These are phyloP conservation scores for Drosophila athabasca DNA, from an alignment of 1,140 invertebrate species.

Conservation along the genomic window DNA sequence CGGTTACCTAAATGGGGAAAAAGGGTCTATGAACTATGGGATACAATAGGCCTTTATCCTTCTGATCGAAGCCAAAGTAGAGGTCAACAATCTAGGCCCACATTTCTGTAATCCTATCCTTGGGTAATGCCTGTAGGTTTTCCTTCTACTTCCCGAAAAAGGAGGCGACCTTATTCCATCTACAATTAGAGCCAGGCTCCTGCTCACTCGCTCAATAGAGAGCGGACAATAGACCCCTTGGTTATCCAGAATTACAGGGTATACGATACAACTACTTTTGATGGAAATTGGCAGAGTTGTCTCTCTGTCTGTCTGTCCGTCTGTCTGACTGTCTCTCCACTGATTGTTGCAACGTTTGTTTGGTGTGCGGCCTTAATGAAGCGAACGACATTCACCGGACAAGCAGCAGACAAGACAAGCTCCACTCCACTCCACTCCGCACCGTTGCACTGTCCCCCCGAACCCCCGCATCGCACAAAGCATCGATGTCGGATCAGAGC, in stretches of 20 bases:
- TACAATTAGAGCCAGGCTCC: too few species aligned
- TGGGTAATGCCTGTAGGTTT: too few species aligned
- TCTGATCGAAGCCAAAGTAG: too few species aligned
- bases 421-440: not conserved
- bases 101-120: too few species aligned
- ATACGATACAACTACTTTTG: constrained; percentile 49
- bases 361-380: constrained; percentile 70
- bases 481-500: constrained; percentile 37
- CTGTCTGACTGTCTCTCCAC: constrained; percentile 1
- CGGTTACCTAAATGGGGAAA: not conserved
- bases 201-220: too few species aligned
- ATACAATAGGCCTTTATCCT: too few species aligned
- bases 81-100: too few species aligned
- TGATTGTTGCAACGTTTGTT: constrained; percentile 34
- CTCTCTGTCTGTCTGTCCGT: constrained; percentile 42
- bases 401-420: constrained; percentile 40
- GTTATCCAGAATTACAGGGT: too few species aligned
- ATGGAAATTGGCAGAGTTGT: constrained; percentile 80
- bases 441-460: constrained; percentile 2
- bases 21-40: too few species aligned
- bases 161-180: too few species aligned
- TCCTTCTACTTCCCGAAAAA: too few species aligned
- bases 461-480: constrained; percentile 30
- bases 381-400: constrained; percentile 62
- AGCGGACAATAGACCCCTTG: too few species aligned